Base-by-base conservation (phyloP, 2,797 vertebrate genomes). In the Yasuhikotakia modesta region DNA sequence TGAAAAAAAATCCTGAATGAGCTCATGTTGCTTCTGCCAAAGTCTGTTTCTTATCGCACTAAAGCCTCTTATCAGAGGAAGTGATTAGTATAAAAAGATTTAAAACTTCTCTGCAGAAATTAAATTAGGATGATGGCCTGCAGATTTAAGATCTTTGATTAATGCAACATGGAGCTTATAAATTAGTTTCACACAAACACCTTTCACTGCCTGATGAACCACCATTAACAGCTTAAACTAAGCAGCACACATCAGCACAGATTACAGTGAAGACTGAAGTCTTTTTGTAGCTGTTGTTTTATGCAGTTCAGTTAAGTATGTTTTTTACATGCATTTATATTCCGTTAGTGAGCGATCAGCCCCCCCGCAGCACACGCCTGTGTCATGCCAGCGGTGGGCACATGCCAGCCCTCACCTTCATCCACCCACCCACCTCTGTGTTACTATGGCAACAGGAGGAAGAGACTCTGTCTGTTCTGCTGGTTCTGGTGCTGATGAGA, bases 371-470 rank as follows among this genome's bases (percentile, higher is more conserved):
- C 35, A 39, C 68, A 80, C 74, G 66, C 80, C 84, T 82, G 64
- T 80, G 78, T 78, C 71, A 82, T 76, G 73, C 69, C 73, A 76
- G 57, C 50, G 67, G 70, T 73, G 78, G 58, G 74, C 64, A 43
- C 14, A 13, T 27, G 63, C 79, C 82, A 80, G 58, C 64, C 70
- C 35, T 65, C 66, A 72, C 48, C 66, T 30, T 45, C 43, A 32
- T 69, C n/a, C 70, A 66, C 10, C 53, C 75, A 85, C 83, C 80
- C 71, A 27, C 75, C 21, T 6, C 72, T 57, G 66, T 85, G 88
- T 90, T 89, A 85, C 88, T 87, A 87, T 90, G 87, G 88, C 66
- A 87, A 85, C 88, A 61, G 13, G 63, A 70, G 70, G 73, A 68
- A 73, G 46, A 65, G 32, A n/a, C 70, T 82, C 70, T 65, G 13